A percentile compares a stretch with the other conserved stretches of the same genome.
phyloP scores from a whole-genome alignment of 2,113 vertebrate species.

The Ochotona princeps region DNA sequence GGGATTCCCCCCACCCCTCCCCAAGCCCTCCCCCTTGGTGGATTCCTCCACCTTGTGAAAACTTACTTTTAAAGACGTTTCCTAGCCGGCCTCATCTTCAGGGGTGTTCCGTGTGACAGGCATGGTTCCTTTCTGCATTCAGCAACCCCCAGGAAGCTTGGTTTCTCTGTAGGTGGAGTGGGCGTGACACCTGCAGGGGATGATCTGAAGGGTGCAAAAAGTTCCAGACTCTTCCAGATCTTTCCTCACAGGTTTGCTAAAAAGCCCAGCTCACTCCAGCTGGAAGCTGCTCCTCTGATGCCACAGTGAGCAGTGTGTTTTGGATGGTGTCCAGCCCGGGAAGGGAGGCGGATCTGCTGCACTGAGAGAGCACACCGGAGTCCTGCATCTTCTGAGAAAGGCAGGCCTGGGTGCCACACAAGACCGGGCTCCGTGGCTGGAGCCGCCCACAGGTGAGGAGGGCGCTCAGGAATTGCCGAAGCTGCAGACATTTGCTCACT shows the following conservation, averaged over 20 bases:
- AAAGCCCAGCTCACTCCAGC: not conserved
- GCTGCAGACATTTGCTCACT: too few relatives aligned
- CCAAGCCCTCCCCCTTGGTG: too few relatives aligned
- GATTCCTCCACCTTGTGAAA: too few relatives aligned
- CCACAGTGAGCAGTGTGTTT: not conserved
- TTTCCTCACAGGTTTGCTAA: not conserved
- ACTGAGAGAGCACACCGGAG: not conserved
- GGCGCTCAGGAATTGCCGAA: not conserved
- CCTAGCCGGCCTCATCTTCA: not conserved
- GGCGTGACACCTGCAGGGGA: not conserved
- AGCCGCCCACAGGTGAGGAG: not conserved
- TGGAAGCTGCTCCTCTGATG: not conserved
- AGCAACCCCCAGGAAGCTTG: not conserved
- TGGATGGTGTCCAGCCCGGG: not conserved
- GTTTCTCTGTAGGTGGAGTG: not conserved
- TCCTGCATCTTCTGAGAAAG: not conserved
- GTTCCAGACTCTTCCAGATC: not conserved
- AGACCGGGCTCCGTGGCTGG: not conserved
- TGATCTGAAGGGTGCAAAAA: not conserved
- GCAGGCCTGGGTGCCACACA: not conserved
- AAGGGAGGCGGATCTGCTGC: not conserved
- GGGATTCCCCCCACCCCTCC: too few relatives aligned
- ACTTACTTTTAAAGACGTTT: not conserved
- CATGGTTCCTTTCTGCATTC: not conserved
- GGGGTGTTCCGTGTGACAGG: not conserved